Evolutionary conservation across 2,888 invertebrate species (phyloP), one percentile per base, ranked within the genome.

Genomic region (Congeria kusceri): DNA sequence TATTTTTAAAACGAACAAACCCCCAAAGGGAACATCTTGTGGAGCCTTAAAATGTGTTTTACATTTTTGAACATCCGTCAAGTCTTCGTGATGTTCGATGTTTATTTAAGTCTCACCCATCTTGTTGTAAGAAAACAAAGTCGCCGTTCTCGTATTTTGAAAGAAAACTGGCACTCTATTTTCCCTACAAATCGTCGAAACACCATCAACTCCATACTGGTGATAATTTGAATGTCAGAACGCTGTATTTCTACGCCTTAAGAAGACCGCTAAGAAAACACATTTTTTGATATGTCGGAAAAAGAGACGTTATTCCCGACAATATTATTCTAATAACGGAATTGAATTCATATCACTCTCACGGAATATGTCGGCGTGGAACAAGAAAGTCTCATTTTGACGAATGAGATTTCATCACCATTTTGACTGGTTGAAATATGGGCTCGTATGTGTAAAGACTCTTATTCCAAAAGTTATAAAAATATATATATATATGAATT

Each of bases 301-400:
- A 79, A 74, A 57, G 74, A 70, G 65, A 65, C 74, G 79, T 79
- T 79, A 74, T 79, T 70, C 70, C 57, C 70, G 74, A 79, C 79
- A 79, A 79, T 73, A 79, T 59, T 61, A 64, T 68, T 69, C 68
- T 64, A 57, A 64, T 58, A 46, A 62, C 64, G 64, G 58, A 72
- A 72, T 72, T 72, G 71, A 72, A 64, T 64, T 72, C 64, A 11
- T 18, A 25, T 39, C 9, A 39, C 53, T 25, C 1, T 25, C 53
- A 53, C 53, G 53, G 25, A n/a, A 53, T 53, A 39, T 39, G 39
- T 39, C 39, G 76, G 72, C 63, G 72, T 79, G 66, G 73, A 77
- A 66, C 57, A 46, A 64, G 76, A 73, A 70, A 75, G 72, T 76
- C 69, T 57, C 39, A 7, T 15, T 13, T 39, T 39, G 3, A 39